Conservation (phyloP, 2,888 invertebrate species). For the Mesopsocus fuscifrons region DNA sequence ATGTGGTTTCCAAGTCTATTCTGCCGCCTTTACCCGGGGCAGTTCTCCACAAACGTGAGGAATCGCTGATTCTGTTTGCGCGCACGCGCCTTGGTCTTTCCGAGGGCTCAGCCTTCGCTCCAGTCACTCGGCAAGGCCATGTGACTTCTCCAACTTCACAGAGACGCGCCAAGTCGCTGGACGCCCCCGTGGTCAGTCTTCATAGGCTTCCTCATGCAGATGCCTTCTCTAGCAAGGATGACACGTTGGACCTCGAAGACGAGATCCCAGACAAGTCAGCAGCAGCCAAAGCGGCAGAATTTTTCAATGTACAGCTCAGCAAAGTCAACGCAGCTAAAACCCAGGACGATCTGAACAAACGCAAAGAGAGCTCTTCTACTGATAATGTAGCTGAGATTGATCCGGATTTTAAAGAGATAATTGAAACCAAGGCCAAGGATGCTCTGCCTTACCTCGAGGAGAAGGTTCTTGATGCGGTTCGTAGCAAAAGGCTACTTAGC, state of each 20-base stretch:
- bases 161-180: constrained; percentile 63
- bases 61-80: constrained; percentile 59
- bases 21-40: constrained; percentile 35
- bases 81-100: constrained; percentile 62
- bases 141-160: constrained; percentile 54
- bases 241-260: constrained; percentile 62
- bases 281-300: constrained; percentile 17
- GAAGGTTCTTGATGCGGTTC: constrained; percentile 1
- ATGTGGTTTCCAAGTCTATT: constrained; percentile 21
- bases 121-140: constrained; percentile 56
- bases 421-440: not conserved
- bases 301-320: not conserved
- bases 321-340: constrained; percentile 21
- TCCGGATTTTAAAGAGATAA: constrained; percentile 1
- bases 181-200: constrained; percentile 63
- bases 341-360: not conserved
- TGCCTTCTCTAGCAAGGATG: constrained; percentile 76
- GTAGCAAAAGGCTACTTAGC: not conserved
- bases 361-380: not conserved
- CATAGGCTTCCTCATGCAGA: constrained; percentile 63
- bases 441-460: not conserved
- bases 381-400: constrained; percentile 5
- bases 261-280: constrained; percentile 19
- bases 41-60: constrained; percentile 44
- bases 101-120: constrained; percentile 60